phyloP scores from a whole-genome alignment of 1,140 invertebrate genomes.

The Epicauta chinensis region DNA sequence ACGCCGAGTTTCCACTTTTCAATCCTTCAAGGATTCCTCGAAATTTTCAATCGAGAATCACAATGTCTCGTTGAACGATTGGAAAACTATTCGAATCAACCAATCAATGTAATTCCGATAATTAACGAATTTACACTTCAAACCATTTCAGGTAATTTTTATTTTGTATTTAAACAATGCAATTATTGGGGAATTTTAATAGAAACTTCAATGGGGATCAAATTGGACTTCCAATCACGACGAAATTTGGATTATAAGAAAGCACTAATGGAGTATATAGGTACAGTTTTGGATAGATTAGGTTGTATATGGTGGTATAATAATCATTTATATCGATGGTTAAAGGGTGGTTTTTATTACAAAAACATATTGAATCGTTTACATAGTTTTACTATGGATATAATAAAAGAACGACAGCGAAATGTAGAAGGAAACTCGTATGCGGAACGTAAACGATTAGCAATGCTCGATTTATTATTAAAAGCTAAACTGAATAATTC shows the following conservation, averaged over 20 bases:
- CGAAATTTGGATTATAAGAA: constrained; percentile 57
- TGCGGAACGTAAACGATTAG: constrained; percentile 49
- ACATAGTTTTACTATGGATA: constrained; percentile 9
- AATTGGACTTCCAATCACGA: constrained; percentile 54
- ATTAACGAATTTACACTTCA: no score
- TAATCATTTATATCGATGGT: constrained; percentile 54
- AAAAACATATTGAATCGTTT: constrained; percentile 41
- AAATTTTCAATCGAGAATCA: constrained; percentile 64
- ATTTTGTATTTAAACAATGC: constrained; percentile 53
- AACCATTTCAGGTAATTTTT: no score
- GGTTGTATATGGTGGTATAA: no score
- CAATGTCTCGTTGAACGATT: no score
- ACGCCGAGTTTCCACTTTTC: constrained; percentile 74
- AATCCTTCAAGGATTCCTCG: constrained; percentile 65
- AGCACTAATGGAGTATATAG: constrained; percentile 42
- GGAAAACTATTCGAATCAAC: no score
- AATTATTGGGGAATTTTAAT: constrained; percentile 44
- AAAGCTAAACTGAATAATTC: constrained; percentile 51
- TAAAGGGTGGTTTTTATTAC: constrained; percentile 50
- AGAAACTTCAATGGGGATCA: constrained; percentile 79
- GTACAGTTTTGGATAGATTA: constrained; percentile 39
- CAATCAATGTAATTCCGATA: no score
- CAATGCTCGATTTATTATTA: constrained; percentile 70
- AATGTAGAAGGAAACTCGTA: background rate
- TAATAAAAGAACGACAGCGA: constrained; percentile 9